Conservation (phyloP, 2,888 invertebrate genomes). For the Deilephila elpenor region DNA sequence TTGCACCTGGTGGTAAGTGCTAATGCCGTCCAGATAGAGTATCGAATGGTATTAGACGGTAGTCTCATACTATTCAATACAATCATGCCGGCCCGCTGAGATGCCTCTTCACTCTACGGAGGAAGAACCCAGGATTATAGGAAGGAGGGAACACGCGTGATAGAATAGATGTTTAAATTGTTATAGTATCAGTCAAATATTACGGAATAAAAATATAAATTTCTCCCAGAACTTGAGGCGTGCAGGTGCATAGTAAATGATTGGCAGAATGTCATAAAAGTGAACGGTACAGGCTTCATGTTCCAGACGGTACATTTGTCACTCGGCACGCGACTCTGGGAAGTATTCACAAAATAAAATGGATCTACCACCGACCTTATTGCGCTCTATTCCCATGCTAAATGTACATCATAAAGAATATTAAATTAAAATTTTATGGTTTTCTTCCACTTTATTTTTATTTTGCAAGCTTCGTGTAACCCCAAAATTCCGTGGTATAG, state of each 20-base stretch:
- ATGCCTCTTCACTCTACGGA: no score
- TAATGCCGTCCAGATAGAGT: no score
- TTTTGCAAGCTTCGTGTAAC: background rate
- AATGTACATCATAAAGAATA: conserved; percentile 19
- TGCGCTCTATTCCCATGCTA: conserved; percentile 4
- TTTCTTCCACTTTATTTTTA: conserved; percentile 9
- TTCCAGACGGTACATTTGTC: conserved; percentile 1
- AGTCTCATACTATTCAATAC: no score
- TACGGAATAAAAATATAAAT: background rate
- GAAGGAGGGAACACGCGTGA: no score
- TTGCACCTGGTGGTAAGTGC: no score
- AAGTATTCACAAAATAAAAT: conserved; percentile 6
- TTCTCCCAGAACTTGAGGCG: background rate
- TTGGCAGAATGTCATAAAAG: conserved; percentile 1
- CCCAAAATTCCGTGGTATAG: background rate
- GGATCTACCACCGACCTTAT: background rate
- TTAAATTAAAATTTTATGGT: conserved; percentile 13
- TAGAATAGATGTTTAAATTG: no score
- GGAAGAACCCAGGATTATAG: no score
- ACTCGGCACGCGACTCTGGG: background rate
- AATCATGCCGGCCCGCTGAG: no score
- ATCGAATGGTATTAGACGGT: no score
- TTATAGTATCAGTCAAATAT: no score
- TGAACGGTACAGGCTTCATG: background rate
- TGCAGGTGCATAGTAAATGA: conserved; percentile 9